These are phyloP conservation scores for Meloidogyne hapla DNA, from an alignment of 1,140 invertebrate genomes.

Conservation along the genomic window DNA sequence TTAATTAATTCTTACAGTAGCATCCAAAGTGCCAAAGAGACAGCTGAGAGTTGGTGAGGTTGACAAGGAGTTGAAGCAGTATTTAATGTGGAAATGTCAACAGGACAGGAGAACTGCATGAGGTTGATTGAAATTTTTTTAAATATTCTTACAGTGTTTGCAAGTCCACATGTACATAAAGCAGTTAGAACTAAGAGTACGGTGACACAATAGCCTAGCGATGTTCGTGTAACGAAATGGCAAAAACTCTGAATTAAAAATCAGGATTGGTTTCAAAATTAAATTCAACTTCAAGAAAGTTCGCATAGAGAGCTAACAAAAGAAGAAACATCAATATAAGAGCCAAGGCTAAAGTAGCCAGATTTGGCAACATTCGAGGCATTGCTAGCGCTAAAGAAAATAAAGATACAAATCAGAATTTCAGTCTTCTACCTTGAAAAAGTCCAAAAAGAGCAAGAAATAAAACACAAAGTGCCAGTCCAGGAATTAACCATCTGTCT, in stretches of 20 bases:
- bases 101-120: conserved; percentile 56
- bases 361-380: conserved; percentile 52
- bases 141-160: conserved; percentile 51
- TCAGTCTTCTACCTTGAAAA: conserved; percentile 47
- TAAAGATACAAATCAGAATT: not conserved
- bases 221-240: conserved; percentile 60
- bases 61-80: conserved; percentile 40
- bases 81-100: not conserved
- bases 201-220: conserved; percentile 57
- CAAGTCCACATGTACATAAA: conserved; percentile 61
- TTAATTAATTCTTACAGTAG: conserved; percentile 23
- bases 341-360: conserved; percentile 52
- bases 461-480: conserved; percentile 57
- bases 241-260: conserved; percentile 52
- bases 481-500: conserved; percentile 63
- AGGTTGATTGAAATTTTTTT: not conserved
- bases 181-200: conserved; percentile 58
- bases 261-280: not conserved
- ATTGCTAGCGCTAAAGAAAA: conserved; percentile 27
- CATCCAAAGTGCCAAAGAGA: conserved; percentile 60
- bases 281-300: conserved; percentile 55
- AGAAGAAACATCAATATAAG: conserved; percentile 58
- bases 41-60: conserved; percentile 51
- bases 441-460: conserved; percentile 60
- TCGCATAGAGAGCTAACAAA: conserved; percentile 59